A percentile compares a stretch with the other conserved stretches of the same genome.
Evolutionary conservation across 2,797 vertebrate species (phyloP).

Genomic region (Pipistrellus nathusii): DNA sequence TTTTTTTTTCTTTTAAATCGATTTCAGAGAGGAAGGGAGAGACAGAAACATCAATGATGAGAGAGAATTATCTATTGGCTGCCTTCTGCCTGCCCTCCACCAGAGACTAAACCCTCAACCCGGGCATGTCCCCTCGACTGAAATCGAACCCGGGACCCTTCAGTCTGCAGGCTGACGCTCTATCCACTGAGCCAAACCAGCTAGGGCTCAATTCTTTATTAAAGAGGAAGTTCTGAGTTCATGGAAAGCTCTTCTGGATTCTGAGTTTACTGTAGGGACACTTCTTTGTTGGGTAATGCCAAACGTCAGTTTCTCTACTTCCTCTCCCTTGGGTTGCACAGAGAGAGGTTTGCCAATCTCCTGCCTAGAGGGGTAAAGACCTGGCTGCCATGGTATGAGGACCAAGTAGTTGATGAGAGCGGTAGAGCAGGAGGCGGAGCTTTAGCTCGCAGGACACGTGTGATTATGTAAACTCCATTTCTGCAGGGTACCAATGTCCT

Average conservation of each 20-base stretch:
- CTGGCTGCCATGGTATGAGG: background rate
- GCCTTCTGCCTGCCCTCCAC: too few species aligned
- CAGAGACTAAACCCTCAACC: too few species aligned
- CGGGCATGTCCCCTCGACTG: too few species aligned
- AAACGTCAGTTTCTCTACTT: background rate
- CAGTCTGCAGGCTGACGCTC: too few species aligned
- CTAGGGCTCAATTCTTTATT: background rate
- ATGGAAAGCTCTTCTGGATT: background rate
- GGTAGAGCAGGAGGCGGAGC: background rate
- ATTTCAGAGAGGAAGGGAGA: too few species aligned
- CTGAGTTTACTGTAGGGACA: background rate
- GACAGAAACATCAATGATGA: too few species aligned
- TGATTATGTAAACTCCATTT: background rate
- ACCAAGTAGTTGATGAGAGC: background rate
- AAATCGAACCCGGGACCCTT: too few species aligned
- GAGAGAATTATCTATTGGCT: too few species aligned
- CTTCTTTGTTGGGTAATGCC: background rate
- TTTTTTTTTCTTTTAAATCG: background rate
- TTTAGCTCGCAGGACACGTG: background rate
- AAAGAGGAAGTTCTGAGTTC: background rate
- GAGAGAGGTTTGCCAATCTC: background rate
- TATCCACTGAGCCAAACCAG: too few species aligned
- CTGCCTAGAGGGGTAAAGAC: background rate
- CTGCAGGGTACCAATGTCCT: background rate
- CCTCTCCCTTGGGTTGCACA: background rate